Conservation (phyloP, 2,888 invertebrate genomes). For the Pachymerium ferrugineum region DNA sequence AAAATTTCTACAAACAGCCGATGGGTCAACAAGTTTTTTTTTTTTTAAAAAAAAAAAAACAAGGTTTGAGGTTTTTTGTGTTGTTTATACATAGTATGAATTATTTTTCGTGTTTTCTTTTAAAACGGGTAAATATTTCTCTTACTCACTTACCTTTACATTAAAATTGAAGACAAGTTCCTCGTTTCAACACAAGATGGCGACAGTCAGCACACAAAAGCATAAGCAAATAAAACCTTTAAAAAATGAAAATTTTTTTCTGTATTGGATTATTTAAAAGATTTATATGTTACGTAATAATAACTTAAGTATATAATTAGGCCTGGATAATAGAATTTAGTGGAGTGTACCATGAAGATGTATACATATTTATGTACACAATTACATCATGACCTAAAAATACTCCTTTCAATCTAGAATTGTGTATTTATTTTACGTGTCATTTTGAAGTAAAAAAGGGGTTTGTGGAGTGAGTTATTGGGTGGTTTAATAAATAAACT, state of each 20-base stretch:
- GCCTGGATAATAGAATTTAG: neutral
- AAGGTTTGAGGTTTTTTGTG: neutral
- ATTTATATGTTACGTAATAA: neutral
- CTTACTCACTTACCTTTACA: slow-evolving; percentile 27
- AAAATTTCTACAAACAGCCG: neutral
- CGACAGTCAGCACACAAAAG: slow-evolving; percentile 25
- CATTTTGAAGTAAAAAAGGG: too few species aligned
- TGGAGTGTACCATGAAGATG: neutral
- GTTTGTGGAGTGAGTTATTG: too few species aligned
- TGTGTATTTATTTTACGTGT: too few species aligned
- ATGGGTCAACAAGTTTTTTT: slow-evolving; percentile 7
- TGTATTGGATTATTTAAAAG: neutral
- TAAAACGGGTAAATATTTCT: too few species aligned
- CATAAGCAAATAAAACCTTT: slow-evolving; percentile 25
- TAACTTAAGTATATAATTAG: neutral
- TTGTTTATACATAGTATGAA: neutral
- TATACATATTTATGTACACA: neutral
- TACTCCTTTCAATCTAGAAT: neutral
- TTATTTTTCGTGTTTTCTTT: neutral
- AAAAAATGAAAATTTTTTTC: slow-evolving; percentile 3
- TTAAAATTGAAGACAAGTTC: slow-evolving; percentile 17
- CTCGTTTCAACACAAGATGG: slow-evolving; percentile 24
- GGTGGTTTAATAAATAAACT: too few species aligned
- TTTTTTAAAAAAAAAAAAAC: too few species aligned
- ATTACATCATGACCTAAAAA: slow-evolving; percentile 27